Evolutionary conservation across 1,140 invertebrate species (phyloP).

Genomic region (Achatina immaculata): DNA sequence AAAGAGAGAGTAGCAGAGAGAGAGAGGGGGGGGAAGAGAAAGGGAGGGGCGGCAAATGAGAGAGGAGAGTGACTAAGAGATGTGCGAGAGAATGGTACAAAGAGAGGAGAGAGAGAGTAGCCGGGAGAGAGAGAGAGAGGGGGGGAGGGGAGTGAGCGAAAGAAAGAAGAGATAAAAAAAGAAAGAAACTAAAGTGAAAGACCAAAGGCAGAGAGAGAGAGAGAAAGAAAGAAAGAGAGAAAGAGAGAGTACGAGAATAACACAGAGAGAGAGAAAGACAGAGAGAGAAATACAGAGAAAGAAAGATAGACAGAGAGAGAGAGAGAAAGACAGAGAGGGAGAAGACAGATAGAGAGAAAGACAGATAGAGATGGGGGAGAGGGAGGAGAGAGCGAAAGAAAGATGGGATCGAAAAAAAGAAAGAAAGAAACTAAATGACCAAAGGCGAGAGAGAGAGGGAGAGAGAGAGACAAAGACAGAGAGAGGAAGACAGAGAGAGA

Average conservation of each 20-base stretch:
- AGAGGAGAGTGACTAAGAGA: neutral
- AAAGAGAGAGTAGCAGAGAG: too few species aligned
- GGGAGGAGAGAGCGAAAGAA: neutral
- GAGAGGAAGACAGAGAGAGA: too few species aligned
- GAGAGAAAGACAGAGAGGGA: neutral
- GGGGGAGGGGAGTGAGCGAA: neutral
- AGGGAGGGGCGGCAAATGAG: neutral
- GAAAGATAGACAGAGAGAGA: too few species aligned
- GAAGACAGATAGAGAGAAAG: slow-evolving; percentile 3
- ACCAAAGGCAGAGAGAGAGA: neutral
- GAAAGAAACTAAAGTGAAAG: neutral
- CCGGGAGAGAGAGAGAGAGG: neutral
- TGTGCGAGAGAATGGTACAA: neutral
- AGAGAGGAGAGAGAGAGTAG: neutral
- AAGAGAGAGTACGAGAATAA: neutral
- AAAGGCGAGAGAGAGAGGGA: too few species aligned
- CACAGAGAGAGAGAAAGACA: neutral
- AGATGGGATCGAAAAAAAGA: neutral
- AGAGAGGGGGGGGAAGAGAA: too few species aligned
- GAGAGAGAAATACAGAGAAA: too few species aligned
- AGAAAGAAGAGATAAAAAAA: neutral
- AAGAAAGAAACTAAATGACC: too few species aligned
- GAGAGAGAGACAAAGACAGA: too few species aligned
- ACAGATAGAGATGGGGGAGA: neutral
- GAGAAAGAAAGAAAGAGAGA: neutral